These are phyloP conservation scores for Cosmia trapezina DNA, from an alignment of 2,888 invertebrate genomes.

Conservation along the genomic window DNA sequence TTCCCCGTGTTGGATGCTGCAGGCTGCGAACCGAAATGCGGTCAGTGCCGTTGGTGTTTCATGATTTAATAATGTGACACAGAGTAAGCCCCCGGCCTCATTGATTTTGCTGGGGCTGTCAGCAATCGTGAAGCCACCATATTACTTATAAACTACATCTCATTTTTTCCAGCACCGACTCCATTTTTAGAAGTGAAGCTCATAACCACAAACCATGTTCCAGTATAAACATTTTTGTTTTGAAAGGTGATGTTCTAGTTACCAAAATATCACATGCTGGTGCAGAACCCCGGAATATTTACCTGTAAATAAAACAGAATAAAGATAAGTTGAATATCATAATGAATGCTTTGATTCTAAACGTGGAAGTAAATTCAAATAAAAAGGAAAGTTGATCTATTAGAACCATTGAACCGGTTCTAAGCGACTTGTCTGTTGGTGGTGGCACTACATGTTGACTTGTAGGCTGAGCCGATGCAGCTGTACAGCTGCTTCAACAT, in stretches of 20 bases:
- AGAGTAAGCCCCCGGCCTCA: conserved; percentile 54
- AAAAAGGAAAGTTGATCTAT: conserved; percentile 71
- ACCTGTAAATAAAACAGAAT: conserved; percentile 75
- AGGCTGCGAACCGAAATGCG: conserved; percentile 79
- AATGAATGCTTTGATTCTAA: conserved; percentile 23
- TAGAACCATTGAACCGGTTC: conserved; percentile 61
- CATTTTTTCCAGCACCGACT: conserved; percentile 6
- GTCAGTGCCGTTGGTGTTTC: conserved; percentile 77
- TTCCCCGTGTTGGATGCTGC: conserved; percentile 84
- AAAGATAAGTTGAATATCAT: conserved; percentile 44
- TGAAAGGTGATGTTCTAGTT: conserved; percentile 30
- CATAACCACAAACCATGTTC: conserved; percentile 15
- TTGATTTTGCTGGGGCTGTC: conserved; percentile 48
- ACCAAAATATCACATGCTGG: conserved; percentile 31
- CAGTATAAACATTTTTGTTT: conserved; percentile 24
- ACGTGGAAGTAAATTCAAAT: conserved; percentile 46
- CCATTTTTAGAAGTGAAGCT: conserved; percentile 18
- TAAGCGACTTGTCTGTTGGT: conserved; percentile 30
- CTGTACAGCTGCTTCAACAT: conserved; percentile 49
- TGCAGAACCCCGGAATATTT: conserved; percentile 57
- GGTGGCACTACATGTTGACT: conserved; percentile 20
- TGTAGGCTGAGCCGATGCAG: conserved; percentile 28
- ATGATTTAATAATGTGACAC: conserved; percentile 75
- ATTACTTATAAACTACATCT: conserved; percentile 31
- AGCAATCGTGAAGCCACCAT: conserved; percentile 34